Evolutionary conservation across 1,140 invertebrate species (phyloP), one percentile per base, ranked within the genome.

Genomic region (Drosophila pachea): DNA sequence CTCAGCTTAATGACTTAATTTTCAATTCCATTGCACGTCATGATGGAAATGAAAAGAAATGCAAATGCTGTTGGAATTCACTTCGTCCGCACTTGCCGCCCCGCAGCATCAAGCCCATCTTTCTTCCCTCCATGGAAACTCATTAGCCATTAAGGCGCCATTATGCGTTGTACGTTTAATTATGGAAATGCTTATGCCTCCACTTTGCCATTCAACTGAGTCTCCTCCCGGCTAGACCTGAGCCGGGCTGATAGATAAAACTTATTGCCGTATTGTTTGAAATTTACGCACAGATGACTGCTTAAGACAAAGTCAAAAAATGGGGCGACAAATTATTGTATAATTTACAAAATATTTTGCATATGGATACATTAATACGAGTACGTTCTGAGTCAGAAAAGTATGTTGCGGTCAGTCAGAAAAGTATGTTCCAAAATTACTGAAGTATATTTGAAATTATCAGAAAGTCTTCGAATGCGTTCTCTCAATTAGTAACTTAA

Each of bases 91-190:
- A 16, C 3, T 7, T 14, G 14, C 16, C 35, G 12, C 43, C 8
- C 4, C 35, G 29, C n/a, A 42, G 35, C 8, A 33, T 36, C 58
- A 5, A n/a, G 32, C 14, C 31, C 6, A 22, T 22, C 22, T 22
- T 22, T 22, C n/a, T n/a, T 12, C 47, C 12, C 7, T 38, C 48
- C 31, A 14, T n/a, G 49, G 22, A 62, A 69, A 64, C 65, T 84
- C 79, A 84, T 86, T 84, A 84, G 79, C 79, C 81, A 86, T 84
- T 86, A 84, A 75, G 72, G 63, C 68, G 64, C 77, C 79, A 86
- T 84, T 74, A 86, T 86, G 76, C 76, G 68, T 70, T 83, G 69
- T 74, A 64, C 72, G 73, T 86, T 84, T 86, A 86, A 86, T 86
- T 86, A 84, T 86, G 76, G 65, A 60, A 66, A 66, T 66, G 55